Conservation (phyloP, 2,113 vertebrate genomes). For the Alligator mississippiensis region DNA sequence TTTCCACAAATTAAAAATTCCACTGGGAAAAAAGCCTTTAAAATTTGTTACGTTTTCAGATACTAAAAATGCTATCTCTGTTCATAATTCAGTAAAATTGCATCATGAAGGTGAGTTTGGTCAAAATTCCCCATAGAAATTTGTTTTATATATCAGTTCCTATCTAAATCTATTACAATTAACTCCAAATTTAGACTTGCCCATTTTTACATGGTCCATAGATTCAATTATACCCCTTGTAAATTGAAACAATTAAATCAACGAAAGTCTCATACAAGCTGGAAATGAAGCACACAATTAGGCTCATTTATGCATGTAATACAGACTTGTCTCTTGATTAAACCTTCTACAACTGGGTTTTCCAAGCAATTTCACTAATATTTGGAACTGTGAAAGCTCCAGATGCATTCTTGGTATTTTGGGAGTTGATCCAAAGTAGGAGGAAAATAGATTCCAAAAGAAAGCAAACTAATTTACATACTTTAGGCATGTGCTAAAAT, state of each 20-base stretch:
- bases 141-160: neutral
- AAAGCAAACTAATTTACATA: conserved; percentile 39
- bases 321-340: neutral
- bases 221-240: neutral
- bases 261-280: neutral
- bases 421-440: conserved; percentile 7
- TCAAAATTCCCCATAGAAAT: neutral
- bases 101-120: neutral
- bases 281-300: neutral
- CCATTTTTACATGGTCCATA: neutral
- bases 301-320: conserved; percentile 1
- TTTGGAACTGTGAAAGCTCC: conserved; percentile 29
- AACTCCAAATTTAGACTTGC: neutral
- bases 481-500: neutral
- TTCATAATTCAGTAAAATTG: neutral
- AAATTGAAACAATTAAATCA: neutral
- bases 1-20: neutral
- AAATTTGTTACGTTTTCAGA: neutral
- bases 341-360: conserved; percentile 25
- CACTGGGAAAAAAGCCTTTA: neutral
- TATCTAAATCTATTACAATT: neutral
- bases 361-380: conserved; percentile 42
- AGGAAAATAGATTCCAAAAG: conserved; percentile 7
- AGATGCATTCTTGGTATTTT: conserved; percentile 4
- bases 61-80: neutral